Conservation (phyloP, 1,140 invertebrate species). For the Whitmania pigra region DNA sequence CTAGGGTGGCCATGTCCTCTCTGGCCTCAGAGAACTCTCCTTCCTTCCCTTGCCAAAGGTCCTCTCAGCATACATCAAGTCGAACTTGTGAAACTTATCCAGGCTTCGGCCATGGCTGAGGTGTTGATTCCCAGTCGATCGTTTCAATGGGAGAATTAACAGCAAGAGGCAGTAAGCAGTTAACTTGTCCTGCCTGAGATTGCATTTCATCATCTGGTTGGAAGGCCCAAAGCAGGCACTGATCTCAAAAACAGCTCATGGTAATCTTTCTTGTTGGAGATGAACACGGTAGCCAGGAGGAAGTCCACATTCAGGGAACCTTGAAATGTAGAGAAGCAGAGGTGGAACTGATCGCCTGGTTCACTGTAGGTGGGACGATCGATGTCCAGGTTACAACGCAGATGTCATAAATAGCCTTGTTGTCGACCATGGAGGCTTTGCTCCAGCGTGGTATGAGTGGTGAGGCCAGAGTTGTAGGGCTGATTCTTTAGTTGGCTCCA, state of each 20-base stretch:
- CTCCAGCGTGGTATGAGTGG: conserved; percentile 37
- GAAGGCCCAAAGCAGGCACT: conserved; percentile 75
- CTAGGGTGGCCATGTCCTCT: conserved; percentile 57
- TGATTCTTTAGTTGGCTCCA: too few relatives aligned
- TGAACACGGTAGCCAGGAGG: conserved; percentile 23
- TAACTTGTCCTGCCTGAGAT: conserved; percentile 46
- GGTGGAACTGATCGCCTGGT: conserved; percentile 49
- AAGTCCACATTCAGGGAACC: conserved; percentile 56
- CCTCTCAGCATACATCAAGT: conserved; percentile 49
- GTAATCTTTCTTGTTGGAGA: conserved; percentile 34
- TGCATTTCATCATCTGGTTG: conserved; percentile 66
- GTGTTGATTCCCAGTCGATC: too few relatives aligned
- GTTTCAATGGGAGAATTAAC: too few relatives aligned
- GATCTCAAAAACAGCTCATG: conserved; percentile 47
- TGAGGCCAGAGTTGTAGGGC: conserved; percentile 45
- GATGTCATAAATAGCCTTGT: conserved; percentile 36
- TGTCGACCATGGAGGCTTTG: conserved; percentile 39
- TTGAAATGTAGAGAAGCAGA: conserved; percentile 56
- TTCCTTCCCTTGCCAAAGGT: conserved; percentile 43
- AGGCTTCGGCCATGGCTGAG: conserved; percentile 54
- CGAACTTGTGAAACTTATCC: conserved; percentile 23
- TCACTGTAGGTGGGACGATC: conserved; percentile 34
- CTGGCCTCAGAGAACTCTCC: conserved; percentile 61
- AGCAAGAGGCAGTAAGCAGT: conserved; percentile 35
- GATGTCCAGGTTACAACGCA: conserved; percentile 31